phyloP scores from a whole-genome alignment of 2,888 invertebrate species.

The Tuta absoluta region DNA sequence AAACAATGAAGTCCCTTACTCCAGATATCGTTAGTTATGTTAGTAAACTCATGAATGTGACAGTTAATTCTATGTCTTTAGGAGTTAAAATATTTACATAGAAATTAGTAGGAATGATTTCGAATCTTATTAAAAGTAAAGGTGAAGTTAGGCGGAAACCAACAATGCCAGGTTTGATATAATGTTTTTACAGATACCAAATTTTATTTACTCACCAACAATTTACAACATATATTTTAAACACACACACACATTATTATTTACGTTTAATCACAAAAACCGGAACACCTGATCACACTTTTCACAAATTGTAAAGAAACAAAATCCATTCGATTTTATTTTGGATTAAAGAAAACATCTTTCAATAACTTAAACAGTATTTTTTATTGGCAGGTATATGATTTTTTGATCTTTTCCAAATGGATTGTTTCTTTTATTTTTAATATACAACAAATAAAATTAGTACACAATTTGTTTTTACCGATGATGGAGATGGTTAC shows the following conservation, averaged over 20 bases:
- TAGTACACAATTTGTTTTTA: no score
- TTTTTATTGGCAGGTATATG: no score
- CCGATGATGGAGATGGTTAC: no score
- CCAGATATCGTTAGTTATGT: not conserved
- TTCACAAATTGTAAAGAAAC: not conserved
- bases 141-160: not conserved
- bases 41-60: no score
- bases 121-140: not conserved
- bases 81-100: not conserved
- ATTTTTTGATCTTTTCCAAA: no score
- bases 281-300: not conserved
- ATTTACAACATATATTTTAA: not conserved
- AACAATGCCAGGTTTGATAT: not conserved
- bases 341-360: no score
- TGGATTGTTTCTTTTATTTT: no score
- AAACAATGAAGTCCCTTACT: not conserved
- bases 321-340: not conserved
- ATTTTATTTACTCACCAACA: constrained; percentile 7
- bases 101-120: no score
- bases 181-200: not conserved
- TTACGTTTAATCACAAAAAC: not conserved
- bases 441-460: not conserved
- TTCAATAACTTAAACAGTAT: no score
- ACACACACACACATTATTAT: not conserved
- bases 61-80: not conserved